Evolutionary conservation across 2,888 invertebrate species (phyloP), one percentile per base, ranked within the genome.

Genomic region (Acheta domesticus): DNA sequence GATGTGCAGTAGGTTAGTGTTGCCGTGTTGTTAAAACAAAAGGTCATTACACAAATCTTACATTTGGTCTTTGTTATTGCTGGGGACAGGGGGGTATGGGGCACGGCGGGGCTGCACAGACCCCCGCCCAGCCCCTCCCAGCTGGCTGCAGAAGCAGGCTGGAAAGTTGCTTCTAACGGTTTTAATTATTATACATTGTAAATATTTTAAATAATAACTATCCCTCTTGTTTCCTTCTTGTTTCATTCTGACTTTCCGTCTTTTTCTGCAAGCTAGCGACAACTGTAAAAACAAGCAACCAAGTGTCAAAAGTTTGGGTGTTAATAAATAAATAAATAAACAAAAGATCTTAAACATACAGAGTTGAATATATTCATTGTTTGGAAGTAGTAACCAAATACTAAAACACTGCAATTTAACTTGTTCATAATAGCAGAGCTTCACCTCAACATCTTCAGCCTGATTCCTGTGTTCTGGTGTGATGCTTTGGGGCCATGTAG

Each of bases 1-100:
- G 84, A 82, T 83, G 83, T 84, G 83, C 82, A 83, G 82, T 83
- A 83, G 83, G 82, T 82, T 83, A 83, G 83, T 82, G 77, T 83
- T 83, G 81, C 83, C 82, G 81, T 83, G 83, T 83, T 82, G 82
- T 83, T 82, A 82, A 81, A 81, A 79, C 80, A 81, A 80, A 80
- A 78, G 78, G 62, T 81, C 78, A 81, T 80, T 82, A 81, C 81
- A 82, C 76, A 80, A 81, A 79, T 82, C 80, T 81, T 79, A 80
- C 79, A 76, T 76, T 81, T 82, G 80, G 80, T 82, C 80, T 80
- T 81, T 82, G 81, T 82, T 81, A 82, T 81, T 79, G 81, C 80
- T 79, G 80, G 80, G 80, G 77, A 75, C 75, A 78, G 50, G 76
- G 75, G 77, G 76, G 76, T 75, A 75, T 80, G 78, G 79, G 74